Base-by-base conservation (phyloP, 1,140 invertebrate species). In the Pteromalus puparum region DNA sequence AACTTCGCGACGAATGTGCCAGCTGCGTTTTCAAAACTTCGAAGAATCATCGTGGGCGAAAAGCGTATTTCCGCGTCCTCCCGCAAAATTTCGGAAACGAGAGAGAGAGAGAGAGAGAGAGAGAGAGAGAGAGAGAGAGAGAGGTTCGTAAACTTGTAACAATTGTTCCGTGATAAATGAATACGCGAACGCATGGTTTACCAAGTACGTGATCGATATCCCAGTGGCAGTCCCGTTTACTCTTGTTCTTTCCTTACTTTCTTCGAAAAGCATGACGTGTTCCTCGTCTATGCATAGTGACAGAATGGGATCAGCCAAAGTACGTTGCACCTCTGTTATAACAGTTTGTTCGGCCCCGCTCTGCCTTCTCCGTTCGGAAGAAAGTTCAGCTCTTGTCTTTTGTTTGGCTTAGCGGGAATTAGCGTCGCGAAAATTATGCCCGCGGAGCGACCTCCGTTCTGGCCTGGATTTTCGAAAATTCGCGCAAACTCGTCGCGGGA, bases 261-360 rank as follows among this genome's bases (percentile, higher is more conserved):
- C 90, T 91, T 91, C 89, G 90, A 91, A 92, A 92, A 91, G 91
- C 90, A 92, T 92, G 91, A 92, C 91, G 91, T 92, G 90, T 91
- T 91, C 89, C 85, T 89, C 87, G 88, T 87, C 90, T 92, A 91
- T 92, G 89, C 88, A 91, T 89, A 91, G 88, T 90, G 90, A 91
- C 87, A 87, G 87, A 90, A 90, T 90, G 87, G 81, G 88, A 89
- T 89, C 89, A 89, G 86, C 72, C 88, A 89, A 88, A 89, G 87
- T 87, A 88, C 83, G 70, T 80, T 84, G 82, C 80, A 84, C 85
- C 82, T 81, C 72, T 65, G 34, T 67, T 79, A 76, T 74, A 82
- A 86, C 34, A 75, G 73, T 84, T 83, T 77, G 53, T 84, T 84
- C 53, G 30, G 26, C 53, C 24, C 53, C 24, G 53, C 74, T 84